Evolutionary conservation across 2,113 vertebrate genomes (phyloP).

Genomic region (Myotis lucifugus): DNA sequence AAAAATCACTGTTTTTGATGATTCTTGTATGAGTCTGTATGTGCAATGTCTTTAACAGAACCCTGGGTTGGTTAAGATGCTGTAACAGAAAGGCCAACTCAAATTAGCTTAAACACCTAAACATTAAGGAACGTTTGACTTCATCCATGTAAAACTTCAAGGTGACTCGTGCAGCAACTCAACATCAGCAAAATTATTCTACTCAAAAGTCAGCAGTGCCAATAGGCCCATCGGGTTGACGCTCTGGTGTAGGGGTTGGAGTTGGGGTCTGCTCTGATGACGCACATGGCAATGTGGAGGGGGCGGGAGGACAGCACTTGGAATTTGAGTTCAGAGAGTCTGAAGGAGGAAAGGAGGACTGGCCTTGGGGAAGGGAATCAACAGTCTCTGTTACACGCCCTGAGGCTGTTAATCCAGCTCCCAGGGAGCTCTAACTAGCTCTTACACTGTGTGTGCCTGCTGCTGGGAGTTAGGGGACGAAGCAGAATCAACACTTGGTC

Average conservation of each 20-base stretch:
- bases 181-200: background rate
- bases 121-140: background rate
- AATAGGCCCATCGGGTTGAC: no score
- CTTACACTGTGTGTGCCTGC: background rate
- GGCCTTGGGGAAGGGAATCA: background rate
- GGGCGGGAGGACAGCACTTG: no score
- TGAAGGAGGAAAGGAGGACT: background rate
- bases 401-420: background rate
- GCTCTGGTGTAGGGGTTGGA: no score
- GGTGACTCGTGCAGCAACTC: background rate
- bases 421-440: background rate
- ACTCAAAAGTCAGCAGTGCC: no score
- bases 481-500: background rate
- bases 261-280: background rate
- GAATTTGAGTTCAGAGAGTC: background rate
- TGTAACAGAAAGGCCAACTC: background rate
- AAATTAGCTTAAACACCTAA: background rate
- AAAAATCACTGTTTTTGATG: background rate
- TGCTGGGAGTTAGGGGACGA: background rate
- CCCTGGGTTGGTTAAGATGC: background rate
- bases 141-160: background rate
- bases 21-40: background rate
- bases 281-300: background rate
- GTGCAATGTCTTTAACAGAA: background rate
- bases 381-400: background rate